Conservation (phyloP, 2,797 vertebrate genomes). For the Dallia pectoralis region DNA sequence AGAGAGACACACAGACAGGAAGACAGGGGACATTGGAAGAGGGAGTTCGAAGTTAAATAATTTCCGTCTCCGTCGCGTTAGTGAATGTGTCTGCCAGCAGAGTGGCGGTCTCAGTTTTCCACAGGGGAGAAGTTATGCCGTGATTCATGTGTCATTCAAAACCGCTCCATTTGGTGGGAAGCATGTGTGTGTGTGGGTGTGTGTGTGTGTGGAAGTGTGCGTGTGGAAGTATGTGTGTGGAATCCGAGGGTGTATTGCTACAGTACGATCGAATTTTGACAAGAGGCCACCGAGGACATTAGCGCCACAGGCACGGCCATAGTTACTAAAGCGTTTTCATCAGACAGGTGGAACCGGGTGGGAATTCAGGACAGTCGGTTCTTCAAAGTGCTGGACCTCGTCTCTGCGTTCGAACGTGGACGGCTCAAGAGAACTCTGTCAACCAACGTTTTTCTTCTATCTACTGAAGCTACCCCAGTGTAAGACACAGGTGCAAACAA, state of each 20-base stretch:
- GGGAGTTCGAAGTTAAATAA: constrained; percentile 61
- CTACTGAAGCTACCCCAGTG: constrained; percentile 12
- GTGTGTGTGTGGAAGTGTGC: constrained; percentile 3
- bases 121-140: constrained; percentile 59
- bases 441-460: constrained; percentile 51
- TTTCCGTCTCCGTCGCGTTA: constrained; percentile 52
- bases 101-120: constrained; percentile 61
- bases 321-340: background rate
- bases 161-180: constrained; percentile 57
- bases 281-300: background rate
- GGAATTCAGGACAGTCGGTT: constrained; percentile 23
- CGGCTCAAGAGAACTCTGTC: constrained; percentile 45
- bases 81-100: constrained; percentile 51
- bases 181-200: constrained; percentile 14
- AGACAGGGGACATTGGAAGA: constrained; percentile 36
- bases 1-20: constrained; percentile 34
- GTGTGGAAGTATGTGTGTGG: constrained; percentile 25
- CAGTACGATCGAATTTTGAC: background rate
- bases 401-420: constrained; percentile 47
- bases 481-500: constrained; percentile 11
- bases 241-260: background rate
- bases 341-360: no score
- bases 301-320: constrained; percentile 18
- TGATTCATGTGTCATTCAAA: constrained; percentile 57
- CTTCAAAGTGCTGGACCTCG: constrained; percentile 40